Base-by-base conservation (phyloP, 1,140 invertebrate genomes). In the Pseudomyrmex gracilis region DNA sequence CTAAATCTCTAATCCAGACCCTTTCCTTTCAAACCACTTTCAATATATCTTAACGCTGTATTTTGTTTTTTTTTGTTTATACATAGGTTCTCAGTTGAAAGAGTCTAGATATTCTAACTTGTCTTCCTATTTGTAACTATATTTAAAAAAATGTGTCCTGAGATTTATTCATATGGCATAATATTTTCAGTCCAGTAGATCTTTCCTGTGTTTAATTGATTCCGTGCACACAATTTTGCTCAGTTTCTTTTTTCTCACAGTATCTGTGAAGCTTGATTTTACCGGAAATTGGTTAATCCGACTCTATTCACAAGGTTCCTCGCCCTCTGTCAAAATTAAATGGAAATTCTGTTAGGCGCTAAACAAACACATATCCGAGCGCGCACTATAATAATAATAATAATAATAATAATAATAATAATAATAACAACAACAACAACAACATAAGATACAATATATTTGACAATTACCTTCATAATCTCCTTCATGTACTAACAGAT, bases 401-500 rank as follows among this genome's bases (percentile, higher is more conserved):
- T n/a, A n/a, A n/a, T n/a, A n/a, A n/a, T n/a, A n/a, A n/a, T n/a
- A n/a, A n/a, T n/a, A n/a, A n/a, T n/a, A n/a, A n/a, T n/a, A n/a
- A n/a, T n/a, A n/a, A n/a, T n/a, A n/a, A n/a, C n/a, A n/a, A n/a
- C n/a, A n/a, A n/a, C n/a, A n/a, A n/a, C n/a, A n/a, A n/a, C n/a
- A n/a, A n/a, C n/a, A 15, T 47, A 5, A 20, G n/a, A 22, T 49
- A 3, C 7, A 24, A 22, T 2, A 8, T 49, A 24, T 74, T 34
- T 57, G 49, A 82, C 2, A 17, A 68, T 51, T 85, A 92, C 91
- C 90, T 67, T 94, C 93, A 17, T 92, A 92, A 64, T 93, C 91
- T 34, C 82, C 91, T 64, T 94, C 93, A 15, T 93, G 94, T 47
- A 92, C 94, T 43, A 92, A 89, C 22, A 90, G 90, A 71, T 92